Evolutionary conservation across 2,113 vertebrate species (phyloP), one percentile per base, ranked within the genome.

Genomic region (Corythaixoides concolor): DNA sequence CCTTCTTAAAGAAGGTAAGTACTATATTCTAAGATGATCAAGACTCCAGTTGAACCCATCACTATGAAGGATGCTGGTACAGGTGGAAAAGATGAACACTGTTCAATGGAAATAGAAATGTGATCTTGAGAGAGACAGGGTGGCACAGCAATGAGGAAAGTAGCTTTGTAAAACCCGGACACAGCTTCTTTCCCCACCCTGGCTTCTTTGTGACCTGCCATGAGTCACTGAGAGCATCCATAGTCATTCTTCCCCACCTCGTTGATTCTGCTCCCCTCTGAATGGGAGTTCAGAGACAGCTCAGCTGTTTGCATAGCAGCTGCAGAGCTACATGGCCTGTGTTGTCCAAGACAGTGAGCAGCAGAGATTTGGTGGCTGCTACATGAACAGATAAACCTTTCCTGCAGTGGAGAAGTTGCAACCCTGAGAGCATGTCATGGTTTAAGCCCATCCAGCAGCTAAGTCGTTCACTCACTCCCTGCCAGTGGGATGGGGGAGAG

Each of bases 21-120:
- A 59, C 24, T 50, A 1, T 32, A 37, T 66, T 53, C 72, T 69
- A 37, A 43, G 28, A 33, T 37, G n/a, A 82, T 52, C 37, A 50
- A 82, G 52, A 63, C 11, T 13, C 12, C 6, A 2, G 0, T 2
- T 74, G 69, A 70, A 41, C 24, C 41, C 5, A 0, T 72, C 3
- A 0, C 59, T 89, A 26, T 41, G 69, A 58, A 85, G 53, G 32
- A 17, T 58, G 26, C 37, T 50, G 18, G 41, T 75, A 41, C 32
- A 82, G 41, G 24, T 62, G 27, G 68, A 43, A 77, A 67, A 91
- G n/a, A 56, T 43, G 17, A 76, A 52, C 21, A 37, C 7, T 63
- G 6, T 56, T 89, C 9, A 11, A 23, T 85, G 59, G 43, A 80
- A 77, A 60, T 4, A 47, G 23, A 95, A 67, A 27, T 11, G 19